Evolutionary conservation across 2,113 vertebrate species (phyloP).

Genomic region (Dasyurus viverrinus): DNA sequence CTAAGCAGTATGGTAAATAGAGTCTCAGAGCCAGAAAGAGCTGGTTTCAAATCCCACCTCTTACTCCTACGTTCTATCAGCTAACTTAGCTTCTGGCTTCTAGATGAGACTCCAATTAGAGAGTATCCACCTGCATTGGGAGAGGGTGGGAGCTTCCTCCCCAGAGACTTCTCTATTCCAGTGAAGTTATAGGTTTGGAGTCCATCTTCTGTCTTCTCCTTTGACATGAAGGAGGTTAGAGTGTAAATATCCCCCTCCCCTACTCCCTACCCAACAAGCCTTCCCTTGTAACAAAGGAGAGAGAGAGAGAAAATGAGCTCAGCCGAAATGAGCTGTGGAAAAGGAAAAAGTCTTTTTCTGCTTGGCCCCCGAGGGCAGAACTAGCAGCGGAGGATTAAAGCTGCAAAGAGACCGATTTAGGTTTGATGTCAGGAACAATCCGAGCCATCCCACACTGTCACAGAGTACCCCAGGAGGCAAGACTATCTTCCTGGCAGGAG

Average conservation of each 20-base stretch:
- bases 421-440: neutral
- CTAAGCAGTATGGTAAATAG: neutral
- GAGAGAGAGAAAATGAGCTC: neutral
- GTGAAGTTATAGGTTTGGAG: neutral
- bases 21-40: neutral
- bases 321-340: neutral
- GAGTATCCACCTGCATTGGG: neutral
- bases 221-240: neutral
- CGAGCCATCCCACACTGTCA: neutral
- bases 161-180: neutral
- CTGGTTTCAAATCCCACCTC: neutral
- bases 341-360: neutral
- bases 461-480: neutral
- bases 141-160: neutral
- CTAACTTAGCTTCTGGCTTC: neutral
- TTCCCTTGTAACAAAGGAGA: neutral
- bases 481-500: neutral
- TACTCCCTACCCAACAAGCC: neutral
- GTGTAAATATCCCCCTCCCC: neutral
- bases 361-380: neutral
- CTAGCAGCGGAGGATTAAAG: neutral
- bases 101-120: neutral
- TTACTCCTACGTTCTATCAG: neutral
- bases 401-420: neutral
- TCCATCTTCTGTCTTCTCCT: neutral